A percentile compares a stretch with the other conserved stretches of the same genome.
These are phyloP conservation scores for Mesodorylaimus sp. DNA, from an alignment of 2,888 invertebrate species.

Conservation along the genomic window DNA sequence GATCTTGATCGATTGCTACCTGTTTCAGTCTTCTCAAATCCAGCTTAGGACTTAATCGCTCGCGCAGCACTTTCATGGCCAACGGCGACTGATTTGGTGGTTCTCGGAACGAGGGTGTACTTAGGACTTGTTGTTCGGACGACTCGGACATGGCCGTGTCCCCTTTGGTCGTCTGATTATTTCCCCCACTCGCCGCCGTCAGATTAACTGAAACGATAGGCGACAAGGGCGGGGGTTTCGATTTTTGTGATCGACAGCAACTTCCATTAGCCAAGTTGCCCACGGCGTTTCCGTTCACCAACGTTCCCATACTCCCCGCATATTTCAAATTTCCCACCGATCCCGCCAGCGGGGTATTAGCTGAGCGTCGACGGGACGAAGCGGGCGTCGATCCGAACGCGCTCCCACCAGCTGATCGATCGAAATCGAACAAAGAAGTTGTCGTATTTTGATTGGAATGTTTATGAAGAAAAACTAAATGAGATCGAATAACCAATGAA, in stretches of 20 bases:
- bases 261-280: neutral
- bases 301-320: too few relatives aligned
- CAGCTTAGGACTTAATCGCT: neutral
- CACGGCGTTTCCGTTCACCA: too few relatives aligned
- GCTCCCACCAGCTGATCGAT: neutral
- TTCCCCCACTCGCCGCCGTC: neutral
- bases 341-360: neutral
- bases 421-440: neutral
- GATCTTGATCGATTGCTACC: neutral
- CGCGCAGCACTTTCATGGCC: neutral
- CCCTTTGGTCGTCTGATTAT: too few relatives aligned
- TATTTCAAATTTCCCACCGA: too few relatives aligned
- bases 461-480: slow-evolving; percentile 14
- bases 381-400: neutral
- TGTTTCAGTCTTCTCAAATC: too few relatives aligned
- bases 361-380: neutral
- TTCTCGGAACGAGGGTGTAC: neutral
- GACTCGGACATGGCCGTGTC: neutral
- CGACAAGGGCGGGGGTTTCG: neutral
- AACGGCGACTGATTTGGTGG: neutral
- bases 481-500: slow-evolving; percentile 18
- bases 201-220: neutral
- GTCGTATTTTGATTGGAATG: slow-evolving; percentile 13
- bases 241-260: neutral
- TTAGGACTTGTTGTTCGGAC: neutral